phyloP scores from a whole-genome alignment of 2,113 vertebrate species.

The Silurus meridionalis region DNA sequence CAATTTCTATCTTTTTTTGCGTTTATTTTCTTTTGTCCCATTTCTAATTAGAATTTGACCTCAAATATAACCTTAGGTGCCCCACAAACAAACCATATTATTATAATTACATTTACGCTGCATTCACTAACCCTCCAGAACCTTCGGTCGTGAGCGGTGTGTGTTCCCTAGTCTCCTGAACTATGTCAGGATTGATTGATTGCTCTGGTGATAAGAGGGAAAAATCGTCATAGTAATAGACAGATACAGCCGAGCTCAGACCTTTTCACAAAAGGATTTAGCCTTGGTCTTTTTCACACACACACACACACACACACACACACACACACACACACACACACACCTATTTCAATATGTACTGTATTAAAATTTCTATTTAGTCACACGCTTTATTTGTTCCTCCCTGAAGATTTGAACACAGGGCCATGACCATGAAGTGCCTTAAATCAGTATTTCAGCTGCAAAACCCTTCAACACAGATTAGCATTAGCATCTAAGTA shows the following conservation, averaged over 20 bases:
- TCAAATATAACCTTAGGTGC: background rate
- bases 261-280: constrained; percentile 73
- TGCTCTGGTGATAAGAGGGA: constrained; percentile 63
- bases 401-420: background rate
- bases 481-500: constrained; percentile 19
- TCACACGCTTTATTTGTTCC: background rate
- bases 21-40: no score
- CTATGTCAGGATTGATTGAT: constrained; percentile 75
- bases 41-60: background rate
- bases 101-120: background rate
- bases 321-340: constrained; percentile 16
- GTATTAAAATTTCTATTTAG: background rate
- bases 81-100: background rate
- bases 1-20: background rate
- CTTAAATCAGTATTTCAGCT: constrained; percentile 28
- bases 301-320: background rate
- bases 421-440: background rate
- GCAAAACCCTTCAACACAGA: constrained; percentile 23
- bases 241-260: constrained; percentile 72
- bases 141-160: constrained; percentile 55
- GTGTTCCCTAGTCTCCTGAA: constrained; percentile 62
- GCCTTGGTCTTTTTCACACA: constrained; percentile 43
- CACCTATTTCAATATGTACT: background rate
- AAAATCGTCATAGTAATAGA: constrained; percentile 67
- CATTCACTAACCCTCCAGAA: background rate